Percentiles rank a stretch among this genome's conserved stretches.
These are phyloP conservation scores for Lissonota sp. DNA, from an alignment of 2,888 invertebrate species.

Conservation along the genomic window DNA sequence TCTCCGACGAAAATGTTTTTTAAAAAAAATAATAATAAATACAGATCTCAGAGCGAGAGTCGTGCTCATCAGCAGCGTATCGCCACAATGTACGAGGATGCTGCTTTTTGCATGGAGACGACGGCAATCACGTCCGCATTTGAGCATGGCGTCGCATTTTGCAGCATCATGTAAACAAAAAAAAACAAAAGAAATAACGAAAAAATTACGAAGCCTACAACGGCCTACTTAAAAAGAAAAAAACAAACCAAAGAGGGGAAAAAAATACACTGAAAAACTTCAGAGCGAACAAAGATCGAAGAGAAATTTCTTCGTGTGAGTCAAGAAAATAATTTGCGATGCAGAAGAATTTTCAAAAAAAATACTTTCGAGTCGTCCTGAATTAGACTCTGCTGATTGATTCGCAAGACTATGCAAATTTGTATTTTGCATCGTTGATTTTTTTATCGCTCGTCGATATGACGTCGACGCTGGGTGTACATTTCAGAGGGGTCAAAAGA, in stretches of 20 bases:
- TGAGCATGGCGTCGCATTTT: slow-evolving; percentile 80
- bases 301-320: not conserved
- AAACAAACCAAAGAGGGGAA: slow-evolving; percentile 8
- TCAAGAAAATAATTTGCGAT: slow-evolving; percentile 14
- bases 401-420: not conserved
- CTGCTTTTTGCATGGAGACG: slow-evolving; percentile 82
- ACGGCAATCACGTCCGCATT: slow-evolving; percentile 80
- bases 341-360: not conserved
- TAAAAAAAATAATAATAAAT: too few species aligned
- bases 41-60: slow-evolving; percentile 81
- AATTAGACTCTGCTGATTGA: not conserved
- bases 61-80: slow-evolving; percentile 80
- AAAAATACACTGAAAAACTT: slow-evolving; percentile 23
- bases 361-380: not conserved
- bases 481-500: slow-evolving; percentile 5
- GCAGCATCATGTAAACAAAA: slow-evolving; percentile 80
- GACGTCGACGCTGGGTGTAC: slow-evolving; percentile 47
- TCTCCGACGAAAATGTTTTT: too few species aligned
- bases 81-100: slow-evolving; percentile 81
- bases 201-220: slow-evolving; percentile 44
- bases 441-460: slow-evolving; percentile 38
- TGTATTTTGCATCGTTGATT: slow-evolving; percentile 19
- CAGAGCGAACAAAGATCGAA: slow-evolving; percentile 25
- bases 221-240: slow-evolving; percentile 33
- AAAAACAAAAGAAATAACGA: not conserved